A percentile compares a stretch with the other conserved stretches of the same genome.
phyloP scores from a whole-genome alignment of 2,113 vertebrate genomes.

The Macaca nemestrina region DNA sequence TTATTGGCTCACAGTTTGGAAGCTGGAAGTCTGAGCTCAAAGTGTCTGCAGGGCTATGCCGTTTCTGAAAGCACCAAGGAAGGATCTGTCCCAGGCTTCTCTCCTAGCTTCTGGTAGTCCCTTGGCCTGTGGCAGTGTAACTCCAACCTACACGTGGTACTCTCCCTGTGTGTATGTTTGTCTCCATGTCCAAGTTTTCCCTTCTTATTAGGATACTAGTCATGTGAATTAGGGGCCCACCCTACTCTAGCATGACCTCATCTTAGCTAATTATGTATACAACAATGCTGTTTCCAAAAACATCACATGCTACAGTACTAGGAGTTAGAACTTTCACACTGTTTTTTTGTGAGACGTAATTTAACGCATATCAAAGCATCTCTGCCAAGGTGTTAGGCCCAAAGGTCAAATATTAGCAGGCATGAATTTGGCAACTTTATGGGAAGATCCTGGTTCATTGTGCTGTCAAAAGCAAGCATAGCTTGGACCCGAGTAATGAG shows the following conservation, averaged over 20 bases:
- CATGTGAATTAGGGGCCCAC: neutral
- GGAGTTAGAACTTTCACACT: neutral
- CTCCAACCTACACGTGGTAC: accelerated
- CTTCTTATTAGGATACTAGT: neutral
- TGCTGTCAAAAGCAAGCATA: neutral
- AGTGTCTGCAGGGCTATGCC: neutral
- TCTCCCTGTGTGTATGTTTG: neutral
- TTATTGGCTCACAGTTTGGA: neutral
- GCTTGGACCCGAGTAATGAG: neutral
- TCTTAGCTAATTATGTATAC: neutral
- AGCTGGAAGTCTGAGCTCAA: neutral
- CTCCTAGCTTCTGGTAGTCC: neutral
- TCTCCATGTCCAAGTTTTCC: neutral
- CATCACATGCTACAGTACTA: no score
- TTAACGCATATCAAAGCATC: neutral
- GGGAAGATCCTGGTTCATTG: neutral
- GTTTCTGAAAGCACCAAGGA: neutral
- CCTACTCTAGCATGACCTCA: neutral
- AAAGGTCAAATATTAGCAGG: neutral
- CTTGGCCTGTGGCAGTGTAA: neutral
- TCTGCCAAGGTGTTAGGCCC: neutral
- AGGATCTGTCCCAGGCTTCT: neutral
- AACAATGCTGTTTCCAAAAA: neutral
- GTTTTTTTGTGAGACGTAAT: neutral
- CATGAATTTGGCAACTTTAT: neutral